phyloP scores from a whole-genome alignment of 2,888 invertebrate species.

The Hypomecis atomaria region DNA sequence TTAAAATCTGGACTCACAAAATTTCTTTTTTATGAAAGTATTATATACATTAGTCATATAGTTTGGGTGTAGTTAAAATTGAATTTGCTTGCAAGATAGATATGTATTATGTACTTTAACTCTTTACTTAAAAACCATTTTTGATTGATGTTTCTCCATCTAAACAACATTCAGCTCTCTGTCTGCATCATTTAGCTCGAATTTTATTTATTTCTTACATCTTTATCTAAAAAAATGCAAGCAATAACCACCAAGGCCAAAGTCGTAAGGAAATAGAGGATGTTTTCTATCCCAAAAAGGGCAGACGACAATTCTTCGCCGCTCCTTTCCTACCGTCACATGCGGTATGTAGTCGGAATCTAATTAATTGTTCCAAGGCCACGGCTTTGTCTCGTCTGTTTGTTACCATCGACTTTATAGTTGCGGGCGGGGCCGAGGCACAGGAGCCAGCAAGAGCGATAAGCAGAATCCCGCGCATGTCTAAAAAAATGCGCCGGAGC shows the following conservation, averaged over 20 bases:
- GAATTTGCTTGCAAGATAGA: no score
- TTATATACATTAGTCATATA: no score
- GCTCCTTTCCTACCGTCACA: constrained; percentile 47
- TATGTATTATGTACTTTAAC: no score
- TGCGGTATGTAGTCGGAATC: constrained; percentile 67
- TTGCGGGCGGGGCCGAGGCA: constrained; percentile 31
- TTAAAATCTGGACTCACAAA: no score
- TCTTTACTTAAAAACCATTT: no score
- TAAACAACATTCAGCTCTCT: no score
- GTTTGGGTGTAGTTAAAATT: no score
- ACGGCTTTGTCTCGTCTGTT: constrained; percentile 69
- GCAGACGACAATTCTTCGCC: constrained; percentile 35
- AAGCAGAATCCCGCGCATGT: no score
- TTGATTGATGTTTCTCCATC: no score
- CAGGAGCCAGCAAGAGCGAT: constrained; percentile 17
- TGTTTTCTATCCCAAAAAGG: constrained; percentile 38
- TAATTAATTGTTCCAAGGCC: constrained; percentile 76
- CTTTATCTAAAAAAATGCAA: constrained; percentile 5
- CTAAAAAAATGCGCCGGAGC: no score
- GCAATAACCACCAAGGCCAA: constrained; percentile 34
- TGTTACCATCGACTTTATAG: constrained; percentile 61
- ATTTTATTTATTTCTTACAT: not conserved
- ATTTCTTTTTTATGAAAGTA: no score
- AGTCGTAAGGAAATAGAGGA: constrained; percentile 44
- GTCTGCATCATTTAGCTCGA: no score